phyloP scores from a whole-genome alignment of 2,113 vertebrate species.

The Gyps fulvus region DNA sequence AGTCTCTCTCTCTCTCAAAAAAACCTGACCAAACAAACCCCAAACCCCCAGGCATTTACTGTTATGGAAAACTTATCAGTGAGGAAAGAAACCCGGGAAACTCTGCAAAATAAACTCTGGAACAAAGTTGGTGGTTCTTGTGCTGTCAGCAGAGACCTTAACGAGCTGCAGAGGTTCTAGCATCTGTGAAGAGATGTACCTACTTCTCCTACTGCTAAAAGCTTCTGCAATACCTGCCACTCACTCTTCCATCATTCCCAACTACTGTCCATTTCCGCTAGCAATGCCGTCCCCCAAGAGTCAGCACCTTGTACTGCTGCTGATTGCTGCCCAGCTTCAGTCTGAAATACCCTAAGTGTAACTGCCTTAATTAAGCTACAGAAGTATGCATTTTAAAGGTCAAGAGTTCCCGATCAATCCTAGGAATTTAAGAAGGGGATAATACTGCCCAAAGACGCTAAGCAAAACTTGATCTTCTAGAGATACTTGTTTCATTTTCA shows the following conservation, averaged over 20 bases:
- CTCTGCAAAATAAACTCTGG: not conserved
- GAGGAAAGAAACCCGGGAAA: not conserved
- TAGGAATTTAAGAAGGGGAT: constrained; percentile 59
- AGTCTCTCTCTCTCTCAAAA: not conserved
- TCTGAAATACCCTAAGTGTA: not conserved
- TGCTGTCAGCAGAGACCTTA: constrained; percentile 47
- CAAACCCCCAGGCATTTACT: not conserved
- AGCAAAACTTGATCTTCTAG: constrained; percentile 42
- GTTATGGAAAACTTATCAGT: not conserved
- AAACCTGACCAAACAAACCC: not conserved
- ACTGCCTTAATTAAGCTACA: not conserved
- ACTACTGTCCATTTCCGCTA: not conserved
- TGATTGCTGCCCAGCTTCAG: not conserved
- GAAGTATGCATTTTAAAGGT: constrained; percentile 51
- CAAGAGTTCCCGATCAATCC: constrained; percentile 39
- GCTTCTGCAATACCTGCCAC: not conserved
- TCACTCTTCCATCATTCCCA: not conserved
- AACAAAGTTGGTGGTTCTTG: not conserved
- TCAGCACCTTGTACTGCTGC: not conserved
- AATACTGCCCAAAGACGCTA: constrained; percentile 40
- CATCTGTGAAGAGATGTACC: not conserved
- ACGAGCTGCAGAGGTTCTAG: not conserved
- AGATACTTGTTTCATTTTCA: constrained; percentile 46
- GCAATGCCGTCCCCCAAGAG: rapidly evolving
- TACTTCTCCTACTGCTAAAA: not conserved